Conservation (phyloP, 2,888 invertebrate genomes). For the Drosophila conformis region DNA sequence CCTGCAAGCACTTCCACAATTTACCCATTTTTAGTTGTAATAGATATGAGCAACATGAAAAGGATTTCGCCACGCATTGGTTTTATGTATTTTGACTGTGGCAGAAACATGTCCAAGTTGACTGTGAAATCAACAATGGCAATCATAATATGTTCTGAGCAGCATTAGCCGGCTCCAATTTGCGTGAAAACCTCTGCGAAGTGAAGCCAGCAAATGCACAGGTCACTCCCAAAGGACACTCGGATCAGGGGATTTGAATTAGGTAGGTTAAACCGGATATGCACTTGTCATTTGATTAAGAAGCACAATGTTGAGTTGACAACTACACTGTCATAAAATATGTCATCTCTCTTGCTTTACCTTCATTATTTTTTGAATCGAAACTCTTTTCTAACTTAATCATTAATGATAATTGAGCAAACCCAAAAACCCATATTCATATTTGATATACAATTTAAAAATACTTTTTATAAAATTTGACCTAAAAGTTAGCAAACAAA, state of each 20-base stretch:
- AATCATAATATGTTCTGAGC: slow-evolving; percentile 68
- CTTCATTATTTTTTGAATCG: background rate
- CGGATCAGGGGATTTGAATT: slow-evolving; percentile 7
- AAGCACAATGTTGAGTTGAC: slow-evolving; percentile 28
- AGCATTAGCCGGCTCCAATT: slow-evolving; percentile 34
- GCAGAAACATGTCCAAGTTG: slow-evolving; percentile 14
- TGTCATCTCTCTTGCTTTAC: background rate
- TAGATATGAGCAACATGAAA: slow-evolving; percentile 16
- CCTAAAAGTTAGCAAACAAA: background rate
- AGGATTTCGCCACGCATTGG: slow-evolving; percentile 67
- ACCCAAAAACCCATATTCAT: background rate
- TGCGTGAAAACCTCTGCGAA: slow-evolving; percentile 10
- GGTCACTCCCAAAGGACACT: slow-evolving; percentile 45
- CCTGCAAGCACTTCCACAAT: background rate
- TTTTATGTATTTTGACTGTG: slow-evolving; percentile 56
- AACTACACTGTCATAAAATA: background rate
- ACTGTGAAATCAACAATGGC: slow-evolving; percentile 43
- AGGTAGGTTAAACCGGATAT: background rate
- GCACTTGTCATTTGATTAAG: slow-evolving; percentile 37
- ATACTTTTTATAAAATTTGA: background rate
- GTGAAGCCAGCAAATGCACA: slow-evolving; percentile 3
- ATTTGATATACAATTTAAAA: background rate
- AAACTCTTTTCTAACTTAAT: background rate
- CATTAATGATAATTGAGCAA: too few species aligned
- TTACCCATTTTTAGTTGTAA: background rate